Conservation (phyloP, 1,140 invertebrate genomes). For the Augochlora pura region DNA sequence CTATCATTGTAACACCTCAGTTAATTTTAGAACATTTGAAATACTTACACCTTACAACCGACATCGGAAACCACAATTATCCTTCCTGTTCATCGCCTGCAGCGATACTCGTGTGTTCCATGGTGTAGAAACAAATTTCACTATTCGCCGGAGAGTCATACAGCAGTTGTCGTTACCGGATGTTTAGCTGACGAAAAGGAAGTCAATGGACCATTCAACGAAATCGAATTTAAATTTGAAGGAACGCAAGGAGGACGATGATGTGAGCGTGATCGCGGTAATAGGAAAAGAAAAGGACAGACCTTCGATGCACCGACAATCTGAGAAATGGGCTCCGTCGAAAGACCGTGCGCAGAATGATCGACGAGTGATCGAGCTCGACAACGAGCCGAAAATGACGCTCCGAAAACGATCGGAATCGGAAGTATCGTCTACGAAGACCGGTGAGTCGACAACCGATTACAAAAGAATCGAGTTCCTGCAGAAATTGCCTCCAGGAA, state of each 20-base stretch:
- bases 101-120: too few relatives aligned
- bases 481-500: constrained; percentile 55
- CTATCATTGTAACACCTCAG: too few relatives aligned
- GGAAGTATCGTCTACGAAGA: constrained; percentile 9
- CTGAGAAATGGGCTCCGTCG: not conserved
- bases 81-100: too few relatives aligned
- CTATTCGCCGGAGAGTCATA: too few relatives aligned
- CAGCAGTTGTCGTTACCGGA: not conserved
- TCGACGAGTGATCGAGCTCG: constrained; percentile 58
- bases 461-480: constrained; percentile 27
- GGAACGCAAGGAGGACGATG: constrained; percentile 27
- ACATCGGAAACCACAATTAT: too few relatives aligned
- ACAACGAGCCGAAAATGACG: constrained; percentile 63
- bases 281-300: constrained; percentile 37
- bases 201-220: not conserved
- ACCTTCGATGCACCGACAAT: not conserved
- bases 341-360: not conserved
- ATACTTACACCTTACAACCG: too few relatives aligned
- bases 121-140: too few relatives aligned
- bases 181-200: not conserved
- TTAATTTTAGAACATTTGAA: too few relatives aligned
- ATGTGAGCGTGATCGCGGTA: constrained; percentile 34
- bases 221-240: too few relatives aligned
- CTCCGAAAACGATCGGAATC: constrained; percentile 53
- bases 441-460: not conserved